Percentiles rank a stretch among this genome's conserved stretches.
These are phyloP conservation scores for Drosophila mojavensis DNA, from an alignment of 1,140 invertebrate species.

Conservation along the genomic window DNA sequence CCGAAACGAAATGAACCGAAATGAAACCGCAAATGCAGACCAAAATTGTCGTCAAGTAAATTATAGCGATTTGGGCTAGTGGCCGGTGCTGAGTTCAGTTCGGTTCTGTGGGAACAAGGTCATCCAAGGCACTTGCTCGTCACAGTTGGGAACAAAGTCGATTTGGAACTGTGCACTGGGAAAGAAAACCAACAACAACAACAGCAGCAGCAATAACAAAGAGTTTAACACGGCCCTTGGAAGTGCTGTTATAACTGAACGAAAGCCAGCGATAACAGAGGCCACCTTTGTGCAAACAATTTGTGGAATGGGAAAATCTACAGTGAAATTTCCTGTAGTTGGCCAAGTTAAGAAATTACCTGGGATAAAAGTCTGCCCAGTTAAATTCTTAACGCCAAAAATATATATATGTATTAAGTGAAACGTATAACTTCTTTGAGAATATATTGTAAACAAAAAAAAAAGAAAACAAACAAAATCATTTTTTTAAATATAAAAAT, in stretches of 20 bases:
- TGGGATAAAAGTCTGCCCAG: too few relatives aligned
- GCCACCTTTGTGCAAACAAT: conserved; percentile 9
- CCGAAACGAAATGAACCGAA: conserved; percentile 38
- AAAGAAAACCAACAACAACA: conserved; percentile 8
- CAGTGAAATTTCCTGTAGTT: not conserved
- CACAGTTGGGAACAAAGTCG: conserved; percentile 21
- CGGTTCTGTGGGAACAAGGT: conserved; percentile 52
- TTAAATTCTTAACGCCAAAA: not conserved
- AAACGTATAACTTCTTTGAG: too few relatives aligned
- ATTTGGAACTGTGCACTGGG: conserved; percentile 24
- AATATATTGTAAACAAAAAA: too few relatives aligned
- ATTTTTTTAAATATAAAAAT: too few relatives aligned
- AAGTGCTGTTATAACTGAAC: conserved; percentile 29
- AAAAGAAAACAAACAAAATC: too few relatives aligned
- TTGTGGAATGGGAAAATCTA: not conserved
- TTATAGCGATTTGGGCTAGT: conserved; percentile 30
- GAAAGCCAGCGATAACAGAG: conserved; percentile 4
- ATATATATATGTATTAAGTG: not conserved
- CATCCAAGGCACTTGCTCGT: conserved; percentile 15
- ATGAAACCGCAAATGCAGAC: conserved; percentile 31
- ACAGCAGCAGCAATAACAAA: not conserved
- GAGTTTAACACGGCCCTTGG: conserved; percentile 18
- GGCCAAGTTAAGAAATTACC: too few relatives aligned
- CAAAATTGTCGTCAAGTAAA: conserved; percentile 44
- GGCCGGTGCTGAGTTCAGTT: conserved; percentile 22